Evolutionary conservation across 2,888 invertebrate genomes (phyloP).

Genomic region (Gibbula magus): DNA sequence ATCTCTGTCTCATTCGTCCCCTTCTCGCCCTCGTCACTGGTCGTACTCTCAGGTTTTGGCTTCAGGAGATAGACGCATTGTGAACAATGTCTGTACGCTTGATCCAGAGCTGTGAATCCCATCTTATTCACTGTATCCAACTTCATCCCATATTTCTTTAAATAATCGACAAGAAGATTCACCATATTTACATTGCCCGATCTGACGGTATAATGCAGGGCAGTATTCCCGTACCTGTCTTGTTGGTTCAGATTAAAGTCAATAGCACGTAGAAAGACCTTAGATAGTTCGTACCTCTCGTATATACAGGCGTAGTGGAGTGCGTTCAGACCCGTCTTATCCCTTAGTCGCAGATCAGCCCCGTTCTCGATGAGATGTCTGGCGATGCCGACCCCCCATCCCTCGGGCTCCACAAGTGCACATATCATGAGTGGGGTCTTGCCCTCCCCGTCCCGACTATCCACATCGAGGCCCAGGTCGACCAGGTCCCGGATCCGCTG

Average conservation of each 20-base stretch:
- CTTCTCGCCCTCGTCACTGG: not conserved
- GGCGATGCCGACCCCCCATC: slow-evolving; percentile 71
- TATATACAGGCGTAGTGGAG: slow-evolving; percentile 72
- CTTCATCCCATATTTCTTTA: slow-evolving; percentile 47
- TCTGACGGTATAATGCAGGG: slow-evolving; percentile 70
- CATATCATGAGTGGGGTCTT: slow-evolving; percentile 71
- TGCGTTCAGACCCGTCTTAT: slow-evolving; percentile 68
- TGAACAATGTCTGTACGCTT: slow-evolving; percentile 44
- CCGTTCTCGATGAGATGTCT: slow-evolving; percentile 71
- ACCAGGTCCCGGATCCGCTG: slow-evolving; percentile 71
- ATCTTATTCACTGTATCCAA: slow-evolving; percentile 49
- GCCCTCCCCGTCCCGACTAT: slow-evolving; percentile 60
- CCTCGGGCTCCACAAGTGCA: slow-evolving; percentile 66
- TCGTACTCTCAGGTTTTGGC: slow-evolving; percentile 25
- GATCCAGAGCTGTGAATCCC: slow-evolving; percentile 50
- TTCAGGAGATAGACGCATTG: slow-evolving; percentile 47
- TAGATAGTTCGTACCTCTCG: slow-evolving; percentile 58
- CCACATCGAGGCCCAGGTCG: slow-evolving; percentile 61
- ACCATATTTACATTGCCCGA: slow-evolving; percentile 60
- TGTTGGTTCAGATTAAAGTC: slow-evolving; percentile 69
- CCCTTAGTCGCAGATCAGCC: slow-evolving; percentile 57
- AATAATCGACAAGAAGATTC: slow-evolving; percentile 51
- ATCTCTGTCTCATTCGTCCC: not conserved
- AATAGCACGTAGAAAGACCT: slow-evolving; percentile 66
- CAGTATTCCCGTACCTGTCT: slow-evolving; percentile 71